Evolutionary conservation across 2,888 invertebrate genomes (phyloP).

Genomic region (Chouioia cunea): DNA sequence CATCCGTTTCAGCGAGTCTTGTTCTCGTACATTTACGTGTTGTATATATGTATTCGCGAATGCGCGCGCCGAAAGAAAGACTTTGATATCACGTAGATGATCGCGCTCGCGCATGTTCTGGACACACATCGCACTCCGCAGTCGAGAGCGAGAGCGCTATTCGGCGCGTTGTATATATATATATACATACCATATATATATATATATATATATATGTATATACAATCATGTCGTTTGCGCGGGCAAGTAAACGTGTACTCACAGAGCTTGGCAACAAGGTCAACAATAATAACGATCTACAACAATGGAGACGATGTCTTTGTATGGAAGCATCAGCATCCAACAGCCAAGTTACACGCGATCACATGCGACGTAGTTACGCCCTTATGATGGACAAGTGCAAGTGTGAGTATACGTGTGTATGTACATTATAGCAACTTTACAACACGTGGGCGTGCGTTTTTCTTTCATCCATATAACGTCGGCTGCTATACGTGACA

Average conservation of each 20-base stretch:
- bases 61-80: background rate
- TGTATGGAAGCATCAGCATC: background rate
- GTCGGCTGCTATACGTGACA: background rate
- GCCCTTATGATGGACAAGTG: constrained; percentile 61
- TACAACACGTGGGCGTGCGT: background rate
- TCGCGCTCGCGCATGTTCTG: constrained; percentile 15
- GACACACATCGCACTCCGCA: background rate
- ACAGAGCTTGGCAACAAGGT: too few relatives aligned
- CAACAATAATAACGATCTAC: background rate
- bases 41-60: background rate
- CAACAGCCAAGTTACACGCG: constrained; percentile 17
- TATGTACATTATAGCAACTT: background rate
- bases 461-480: too few relatives aligned
- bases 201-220: too few relatives aligned
- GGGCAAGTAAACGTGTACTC: constrained; percentile 34
- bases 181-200: too few relatives aligned
- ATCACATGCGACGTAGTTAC: constrained; percentile 60
- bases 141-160: constrained; percentile 32
- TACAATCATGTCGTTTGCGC: constrained; percentile 56
- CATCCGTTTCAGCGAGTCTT: background rate
- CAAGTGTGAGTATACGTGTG: constrained; percentile 60
- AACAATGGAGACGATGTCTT: background rate
- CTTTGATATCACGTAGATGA: constrained; percentile 15
- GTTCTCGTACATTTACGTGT: background rate
- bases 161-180: constrained; percentile 43